Base-by-base conservation (phyloP, 2,113 vertebrate genomes). In the Chaetodon auriga region DNA sequence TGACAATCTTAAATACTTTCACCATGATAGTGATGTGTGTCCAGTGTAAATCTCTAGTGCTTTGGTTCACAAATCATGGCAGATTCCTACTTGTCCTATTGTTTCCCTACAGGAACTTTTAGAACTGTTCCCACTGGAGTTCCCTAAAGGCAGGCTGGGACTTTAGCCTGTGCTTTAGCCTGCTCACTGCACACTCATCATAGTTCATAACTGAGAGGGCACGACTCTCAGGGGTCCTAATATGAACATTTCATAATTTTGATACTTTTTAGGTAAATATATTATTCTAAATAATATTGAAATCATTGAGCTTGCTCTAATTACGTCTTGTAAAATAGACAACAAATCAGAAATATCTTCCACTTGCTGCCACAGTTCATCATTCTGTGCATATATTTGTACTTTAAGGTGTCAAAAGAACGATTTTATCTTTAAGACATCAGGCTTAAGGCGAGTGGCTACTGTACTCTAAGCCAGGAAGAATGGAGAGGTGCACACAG, bases 31-130 rank as follows among this genome's bases (percentile, higher is more conserved):
- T 82, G 12, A 49, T 55, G 75, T 80, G 84, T 38, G 0, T 91
- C 87, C 90, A 90, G 91, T 90, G 88, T 91, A 64, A 63, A 75
- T 77, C 62, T 69, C 63, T 41, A 55, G 70, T 81, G 57, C 66
- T 75, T 82, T 68, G 79, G 58, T 66, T 80, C 18, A 30, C 23
- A 65, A 55, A 63, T 19, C 55, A 69, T 15, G 30, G 64, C 65
- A 46, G 76, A 19, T 48, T 76, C 77, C 70, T 55, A n/a, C 65
- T 25, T 46, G 23, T 45, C 54, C 46, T 15, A 30, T 75, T 11
- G 18, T 30, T 54, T 57, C 68, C 18, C 69, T 35, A 7, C 5
- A 19, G 18, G 36, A 65, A 61, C 66, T 18, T 49, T 30, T 11
- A 14, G 41, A 75, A n/a, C 74, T 23, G 71, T 61, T 65, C 61